phyloP scores from a whole-genome alignment of 2,113 vertebrate species.

The Siniperca knerii region DNA sequence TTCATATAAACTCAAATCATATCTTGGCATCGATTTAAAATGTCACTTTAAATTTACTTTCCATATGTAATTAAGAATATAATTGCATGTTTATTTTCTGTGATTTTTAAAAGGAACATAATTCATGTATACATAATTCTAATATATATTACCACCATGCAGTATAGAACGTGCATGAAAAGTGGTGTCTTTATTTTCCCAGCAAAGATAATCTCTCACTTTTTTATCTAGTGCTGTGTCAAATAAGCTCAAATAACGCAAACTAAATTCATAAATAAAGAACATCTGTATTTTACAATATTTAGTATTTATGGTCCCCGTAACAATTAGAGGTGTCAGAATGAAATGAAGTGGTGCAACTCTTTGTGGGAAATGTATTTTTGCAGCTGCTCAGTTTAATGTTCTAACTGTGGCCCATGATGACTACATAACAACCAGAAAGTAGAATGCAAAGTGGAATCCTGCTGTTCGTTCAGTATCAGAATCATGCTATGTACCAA shows the following conservation, averaged over 20 bases:
- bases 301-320: neutral
- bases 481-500: neutral
- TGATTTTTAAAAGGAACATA: neutral
- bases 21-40: neutral
- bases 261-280: neutral
- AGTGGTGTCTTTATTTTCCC: neutral
- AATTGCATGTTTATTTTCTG: neutral
- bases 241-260: neutral
- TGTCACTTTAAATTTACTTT: neutral
- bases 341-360: neutral
- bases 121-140: neutral
- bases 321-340: neutral
- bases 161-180: neutral
- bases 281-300: neutral
- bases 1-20: neutral
- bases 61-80: neutral
- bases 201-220: neutral
- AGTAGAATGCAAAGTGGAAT: too few relatives aligned
- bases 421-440: neutral
- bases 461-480: too few relatives aligned
- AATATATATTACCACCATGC: neutral
- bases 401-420: neutral
- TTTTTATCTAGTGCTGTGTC: neutral
- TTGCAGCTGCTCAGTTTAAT: neutral
- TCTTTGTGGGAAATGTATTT: neutral